Base-by-base conservation (phyloP, 1,140 invertebrate species). In the Aplysia californica region DNA sequence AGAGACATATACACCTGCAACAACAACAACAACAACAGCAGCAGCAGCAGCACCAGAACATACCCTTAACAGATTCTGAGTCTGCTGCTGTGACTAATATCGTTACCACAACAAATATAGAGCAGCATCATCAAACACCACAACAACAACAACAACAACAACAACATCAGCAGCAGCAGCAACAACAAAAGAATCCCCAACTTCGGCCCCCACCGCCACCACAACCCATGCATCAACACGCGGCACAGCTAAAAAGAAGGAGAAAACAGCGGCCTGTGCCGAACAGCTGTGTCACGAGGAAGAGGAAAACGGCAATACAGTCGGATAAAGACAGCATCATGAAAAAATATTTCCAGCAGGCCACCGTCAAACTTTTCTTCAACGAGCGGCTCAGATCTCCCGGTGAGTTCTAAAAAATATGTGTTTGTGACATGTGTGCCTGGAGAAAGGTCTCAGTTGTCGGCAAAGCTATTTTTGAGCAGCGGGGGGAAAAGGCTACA, bases 261-360 rank as follows among this genome's bases (percentile, higher is more conserved):
- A 33, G 29, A 39, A 58, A 55, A 55, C 29, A 33, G 38, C 23
- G 6, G 36, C 6, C 29, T 31, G 18, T 6, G 36, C 0, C 36
- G 44, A 50, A 10, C 4, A 71, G 20, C 35, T 31, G 18, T 35
- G 44, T 3, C 1, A 72, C 50, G 23, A 72, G 61, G 31, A 41
- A 26, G 23, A 59, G 23, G 58, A 58, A 26, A 61, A 39, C 33
- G 31, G 6, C 56, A 2, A 38, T 35, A 1, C 55, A 72, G 23
- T 61, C 33, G 39, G 70, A 72, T 41, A 72, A 72, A 26, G 70
- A 72, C 23, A 38, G n/a, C 2, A 21, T 39, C 1, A 39, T 72
- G 23, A 72, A 64, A 41, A 72, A 72, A 38, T 72, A 72, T 61
- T 72, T 72, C 36, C 70, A 72, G 23, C 55, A 72, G 31, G 70